Evolutionary conservation across 2,113 vertebrate species (phyloP).

Genomic region (Rhabdornis inornatus): DNA sequence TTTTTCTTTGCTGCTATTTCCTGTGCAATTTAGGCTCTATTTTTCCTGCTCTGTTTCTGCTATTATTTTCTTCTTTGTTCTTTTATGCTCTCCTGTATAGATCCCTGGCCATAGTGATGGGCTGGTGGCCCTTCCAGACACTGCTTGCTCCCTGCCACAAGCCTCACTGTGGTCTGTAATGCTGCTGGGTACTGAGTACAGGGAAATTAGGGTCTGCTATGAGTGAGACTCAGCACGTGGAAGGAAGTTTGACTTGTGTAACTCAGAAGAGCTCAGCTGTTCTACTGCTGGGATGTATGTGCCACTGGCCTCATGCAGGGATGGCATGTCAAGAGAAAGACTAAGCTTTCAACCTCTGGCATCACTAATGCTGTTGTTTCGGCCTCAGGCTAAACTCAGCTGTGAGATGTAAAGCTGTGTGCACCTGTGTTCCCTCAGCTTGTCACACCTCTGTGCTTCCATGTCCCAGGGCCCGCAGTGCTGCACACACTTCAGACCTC

Average conservation of each 20-base stretch:
- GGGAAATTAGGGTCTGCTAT: neutral
- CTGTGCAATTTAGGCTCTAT: neutral
- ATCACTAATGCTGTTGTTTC: fast-evolving
- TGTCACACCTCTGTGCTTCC: neutral
- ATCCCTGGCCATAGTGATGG: neutral
- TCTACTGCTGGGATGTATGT: fast-evolving
- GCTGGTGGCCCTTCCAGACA: neutral
- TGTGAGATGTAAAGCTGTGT: fast-evolving
- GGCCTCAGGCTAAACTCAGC: neutral
- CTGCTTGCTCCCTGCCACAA: fast-evolving
- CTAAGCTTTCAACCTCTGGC: neutral
- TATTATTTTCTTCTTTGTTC: neutral
- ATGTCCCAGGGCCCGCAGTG: fast-evolving
- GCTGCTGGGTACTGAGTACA: neutral
- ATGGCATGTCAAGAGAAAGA: neutral
- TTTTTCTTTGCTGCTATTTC: neutral
- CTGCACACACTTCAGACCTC: neutral
- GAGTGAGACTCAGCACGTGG: neutral
- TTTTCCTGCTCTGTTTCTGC: neutral
- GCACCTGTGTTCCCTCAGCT: neutral
- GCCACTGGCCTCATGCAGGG: neutral
- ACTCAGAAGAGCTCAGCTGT: neutral
- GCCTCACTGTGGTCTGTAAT: neutral
- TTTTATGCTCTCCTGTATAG: neutral
- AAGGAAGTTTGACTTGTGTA: neutral